Evolutionary conservation across 2,113 vertebrate species (phyloP).

Genomic region (Sminthopsis crassicaudata): DNA sequence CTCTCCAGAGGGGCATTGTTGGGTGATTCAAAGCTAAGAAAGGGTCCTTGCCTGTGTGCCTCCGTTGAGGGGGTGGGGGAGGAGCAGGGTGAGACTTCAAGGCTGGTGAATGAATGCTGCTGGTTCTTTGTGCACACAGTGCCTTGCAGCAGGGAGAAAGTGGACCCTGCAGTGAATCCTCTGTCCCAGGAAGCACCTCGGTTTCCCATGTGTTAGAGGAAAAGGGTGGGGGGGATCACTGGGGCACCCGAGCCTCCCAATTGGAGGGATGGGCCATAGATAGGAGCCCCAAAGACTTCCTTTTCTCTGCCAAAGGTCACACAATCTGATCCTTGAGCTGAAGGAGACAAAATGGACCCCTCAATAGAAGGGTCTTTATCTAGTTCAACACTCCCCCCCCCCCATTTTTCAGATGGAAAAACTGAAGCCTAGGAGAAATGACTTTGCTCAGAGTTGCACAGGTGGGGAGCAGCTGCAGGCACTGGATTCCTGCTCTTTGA

Average conservation of each 20-base stretch:
- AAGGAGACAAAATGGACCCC: neutral
- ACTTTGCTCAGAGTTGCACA: neutral
- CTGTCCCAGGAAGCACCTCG: neutral
- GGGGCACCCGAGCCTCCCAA: neutral
- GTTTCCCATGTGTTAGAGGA: neutral
- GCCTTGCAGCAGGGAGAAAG: neutral
- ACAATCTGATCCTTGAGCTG: neutral
- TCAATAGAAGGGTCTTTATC: neutral
- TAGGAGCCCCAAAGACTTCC: neutral
- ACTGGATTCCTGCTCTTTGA: neutral
- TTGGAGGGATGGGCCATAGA: neutral
- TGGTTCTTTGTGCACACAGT: neutral
- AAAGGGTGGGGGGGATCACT: neutral
- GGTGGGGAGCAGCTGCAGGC: neutral
- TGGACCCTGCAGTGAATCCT: neutral
- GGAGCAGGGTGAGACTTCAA: neutral
- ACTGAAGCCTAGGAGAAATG: neutral
- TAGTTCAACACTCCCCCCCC: neutral
- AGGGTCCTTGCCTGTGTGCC: neutral
- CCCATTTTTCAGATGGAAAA: neutral
- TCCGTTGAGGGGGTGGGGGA: neutral
- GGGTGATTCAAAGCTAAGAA: neutral
- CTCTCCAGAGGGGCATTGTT: neutral
- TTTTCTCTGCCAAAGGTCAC: neutral
- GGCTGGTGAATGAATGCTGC: neutral